Percentiles rank a stretch among this genome's conserved stretches.
Conservation (phyloP, 2,888 invertebrate genomes). For the Caprella mutica region DNA sequence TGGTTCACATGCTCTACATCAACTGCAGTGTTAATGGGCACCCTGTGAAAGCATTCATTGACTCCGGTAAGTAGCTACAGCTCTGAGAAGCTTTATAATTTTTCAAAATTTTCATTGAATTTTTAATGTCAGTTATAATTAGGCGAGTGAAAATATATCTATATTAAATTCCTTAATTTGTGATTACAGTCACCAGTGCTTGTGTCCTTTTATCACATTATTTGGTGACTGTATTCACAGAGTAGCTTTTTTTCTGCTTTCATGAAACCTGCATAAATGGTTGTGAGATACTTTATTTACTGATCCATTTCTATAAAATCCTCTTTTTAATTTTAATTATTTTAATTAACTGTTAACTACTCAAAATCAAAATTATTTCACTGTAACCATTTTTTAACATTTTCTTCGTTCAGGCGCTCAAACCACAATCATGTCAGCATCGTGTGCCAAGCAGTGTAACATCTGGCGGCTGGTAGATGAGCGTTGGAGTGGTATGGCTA, state of each 20-base stretch:
- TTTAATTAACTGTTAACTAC: too few relatives aligned
- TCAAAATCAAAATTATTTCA: too few relatives aligned
- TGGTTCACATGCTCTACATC: conserved; percentile 94
- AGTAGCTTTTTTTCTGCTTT: too few relatives aligned
- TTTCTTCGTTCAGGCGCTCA: conserved; percentile 57
- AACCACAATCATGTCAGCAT: conserved; percentile 94
- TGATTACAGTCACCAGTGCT: too few relatives aligned
- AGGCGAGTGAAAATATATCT: too few relatives aligned
- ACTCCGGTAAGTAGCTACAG: conserved; percentile 76
- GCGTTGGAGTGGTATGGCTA: conserved; percentile 91
- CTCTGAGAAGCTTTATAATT: too few relatives aligned
- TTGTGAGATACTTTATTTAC: not conserved
- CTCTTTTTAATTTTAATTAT: too few relatives aligned
- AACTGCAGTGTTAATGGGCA: conserved; percentile 93
- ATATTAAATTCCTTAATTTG: too few relatives aligned
- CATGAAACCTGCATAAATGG: not conserved
- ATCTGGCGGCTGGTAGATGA: conserved; percentile 80
- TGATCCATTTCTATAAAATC: too few relatives aligned
- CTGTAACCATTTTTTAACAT: not conserved
- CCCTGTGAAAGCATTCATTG: conserved; percentile 95
- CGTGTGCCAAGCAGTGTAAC: conserved; percentile 86
- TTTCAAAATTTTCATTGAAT: too few relatives aligned
- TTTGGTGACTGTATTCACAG: too few relatives aligned
- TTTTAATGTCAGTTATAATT: too few relatives aligned
- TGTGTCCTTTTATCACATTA: not conserved